Conservation (phyloP, 2,797 vertebrate species). For the Erpetoichthys calabaricus region DNA sequence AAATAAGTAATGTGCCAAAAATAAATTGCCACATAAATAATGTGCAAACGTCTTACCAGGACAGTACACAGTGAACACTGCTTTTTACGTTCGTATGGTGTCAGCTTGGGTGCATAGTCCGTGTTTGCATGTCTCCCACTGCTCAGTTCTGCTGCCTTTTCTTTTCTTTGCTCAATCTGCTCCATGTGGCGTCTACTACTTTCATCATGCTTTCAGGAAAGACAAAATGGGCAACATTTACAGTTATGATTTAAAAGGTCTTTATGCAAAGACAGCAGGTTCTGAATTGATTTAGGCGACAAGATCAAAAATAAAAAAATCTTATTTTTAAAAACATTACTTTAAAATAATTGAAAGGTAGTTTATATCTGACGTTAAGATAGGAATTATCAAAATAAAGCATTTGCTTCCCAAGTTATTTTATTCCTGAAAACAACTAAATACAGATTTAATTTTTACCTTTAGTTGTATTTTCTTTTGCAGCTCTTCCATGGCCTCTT, state of each 20-base stretch:
- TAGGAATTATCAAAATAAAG: no score
- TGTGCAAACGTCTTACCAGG: constrained; percentile 48
- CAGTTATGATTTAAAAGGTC: no score
- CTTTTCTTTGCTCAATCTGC: constrained; percentile 95
- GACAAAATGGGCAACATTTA: background rate
- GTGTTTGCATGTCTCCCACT: constrained; percentile 89
- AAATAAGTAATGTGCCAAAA: no score
- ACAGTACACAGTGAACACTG: constrained; percentile 83
- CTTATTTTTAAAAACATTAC: background rate
- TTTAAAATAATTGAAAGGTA: background rate
- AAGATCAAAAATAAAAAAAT: no score
- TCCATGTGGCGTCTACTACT: constrained; percentile 96
- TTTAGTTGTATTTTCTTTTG: constrained; percentile 98
- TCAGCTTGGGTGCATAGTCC: constrained; percentile 91
- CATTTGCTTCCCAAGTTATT: no score
- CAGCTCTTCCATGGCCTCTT: constrained; percentile 94
- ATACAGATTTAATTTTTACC: constrained; percentile 31
- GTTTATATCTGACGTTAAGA: no score
- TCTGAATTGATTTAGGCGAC: no score
- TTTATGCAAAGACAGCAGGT: no score
- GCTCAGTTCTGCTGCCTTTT: constrained; percentile 93
- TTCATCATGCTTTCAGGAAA: constrained; percentile 72
- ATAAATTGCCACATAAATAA: no score
- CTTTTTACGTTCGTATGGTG: constrained; percentile 89
- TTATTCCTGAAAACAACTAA: no score